phyloP scores from a whole-genome alignment of 2,113 vertebrate species.

The Phasianus colchicus region DNA sequence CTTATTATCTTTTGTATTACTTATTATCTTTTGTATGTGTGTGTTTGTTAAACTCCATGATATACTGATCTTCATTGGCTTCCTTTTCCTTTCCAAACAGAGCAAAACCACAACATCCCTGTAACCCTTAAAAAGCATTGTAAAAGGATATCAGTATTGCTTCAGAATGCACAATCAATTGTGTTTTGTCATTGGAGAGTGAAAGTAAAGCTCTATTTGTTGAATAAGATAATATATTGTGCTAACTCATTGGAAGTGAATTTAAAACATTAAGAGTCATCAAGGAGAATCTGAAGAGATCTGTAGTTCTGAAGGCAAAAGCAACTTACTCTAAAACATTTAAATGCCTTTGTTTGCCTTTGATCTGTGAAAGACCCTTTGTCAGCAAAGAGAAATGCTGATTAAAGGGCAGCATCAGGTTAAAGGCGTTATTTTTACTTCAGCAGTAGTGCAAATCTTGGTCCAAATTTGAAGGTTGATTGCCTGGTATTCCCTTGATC shows the following conservation, averaged over 20 bases:
- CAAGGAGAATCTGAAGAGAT: background rate
- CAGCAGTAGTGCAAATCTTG: background rate
- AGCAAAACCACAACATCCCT: background rate
- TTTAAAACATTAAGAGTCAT: constrained; percentile 2
- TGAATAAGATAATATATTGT: background rate
- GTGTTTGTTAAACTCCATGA: background rate
- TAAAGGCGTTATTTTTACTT: constrained; percentile 25
- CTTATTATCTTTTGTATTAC: background rate
- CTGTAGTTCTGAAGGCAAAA: constrained; percentile 3
- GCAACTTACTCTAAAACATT: background rate
- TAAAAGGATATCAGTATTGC: background rate
- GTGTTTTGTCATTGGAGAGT: background rate
- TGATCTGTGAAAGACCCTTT: constrained; percentile 10
- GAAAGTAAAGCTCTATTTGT: constrained; percentile 1
- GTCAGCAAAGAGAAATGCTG: background rate
- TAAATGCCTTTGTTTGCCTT: constrained; percentile 18
- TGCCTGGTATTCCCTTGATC: background rate
- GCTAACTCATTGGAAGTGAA: background rate
- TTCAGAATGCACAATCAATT: constrained; percentile 8
- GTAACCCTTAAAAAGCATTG: background rate
- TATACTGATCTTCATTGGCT: background rate
- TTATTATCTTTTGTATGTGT: background rate
- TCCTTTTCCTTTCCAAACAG: background rate
- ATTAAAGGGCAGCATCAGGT: constrained; percentile 34
- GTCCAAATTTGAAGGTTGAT: background rate